Conservation (phyloP, 2,888 invertebrate genomes). For the Mycalesis mineus region DNA sequence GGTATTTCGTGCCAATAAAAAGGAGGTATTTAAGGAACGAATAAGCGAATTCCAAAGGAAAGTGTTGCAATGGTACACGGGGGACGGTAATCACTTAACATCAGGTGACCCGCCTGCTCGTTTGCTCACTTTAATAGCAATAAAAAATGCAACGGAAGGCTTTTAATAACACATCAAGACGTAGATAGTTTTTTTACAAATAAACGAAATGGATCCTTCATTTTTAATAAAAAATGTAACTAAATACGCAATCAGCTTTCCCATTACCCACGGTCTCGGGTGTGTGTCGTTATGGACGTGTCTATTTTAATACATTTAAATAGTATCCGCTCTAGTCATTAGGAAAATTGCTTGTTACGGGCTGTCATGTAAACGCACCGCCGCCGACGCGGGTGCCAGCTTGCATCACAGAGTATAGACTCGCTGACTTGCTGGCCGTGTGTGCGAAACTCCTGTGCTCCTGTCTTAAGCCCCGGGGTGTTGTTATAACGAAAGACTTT, state of each 20-base stretch:
- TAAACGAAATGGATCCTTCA: constrained; percentile 3
- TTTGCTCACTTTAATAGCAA: no score
- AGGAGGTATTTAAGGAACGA: no score
- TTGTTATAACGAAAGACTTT: not conserved
- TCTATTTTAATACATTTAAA: constrained; percentile 22
- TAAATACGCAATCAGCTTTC: constrained; percentile 21
- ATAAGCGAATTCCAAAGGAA: no score
- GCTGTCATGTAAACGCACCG: constrained; percentile 19
- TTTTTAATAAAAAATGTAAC: constrained; percentile 15
- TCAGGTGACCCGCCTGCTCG: no score
- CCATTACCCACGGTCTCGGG: constrained; percentile 19
- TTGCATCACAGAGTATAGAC: constrained; percentile 4
- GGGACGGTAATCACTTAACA: no score
- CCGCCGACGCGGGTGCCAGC: constrained; percentile 15
- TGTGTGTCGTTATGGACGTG: constrained; percentile 17
- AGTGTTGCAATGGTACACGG: no score
- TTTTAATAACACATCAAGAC: not conserved
- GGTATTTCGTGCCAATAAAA: no score
- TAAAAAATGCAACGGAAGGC: not conserved
- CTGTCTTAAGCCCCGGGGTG: no score
- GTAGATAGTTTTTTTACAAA: not conserved
- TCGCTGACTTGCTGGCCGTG: constrained; percentile 6
- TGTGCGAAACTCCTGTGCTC: constrained; percentile 1
- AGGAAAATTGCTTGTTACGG: constrained; percentile 21
- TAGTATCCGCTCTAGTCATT: constrained; percentile 19